Base-by-base conservation (phyloP, 2,113 vertebrate species). In the Tetrao urogallus region DNA sequence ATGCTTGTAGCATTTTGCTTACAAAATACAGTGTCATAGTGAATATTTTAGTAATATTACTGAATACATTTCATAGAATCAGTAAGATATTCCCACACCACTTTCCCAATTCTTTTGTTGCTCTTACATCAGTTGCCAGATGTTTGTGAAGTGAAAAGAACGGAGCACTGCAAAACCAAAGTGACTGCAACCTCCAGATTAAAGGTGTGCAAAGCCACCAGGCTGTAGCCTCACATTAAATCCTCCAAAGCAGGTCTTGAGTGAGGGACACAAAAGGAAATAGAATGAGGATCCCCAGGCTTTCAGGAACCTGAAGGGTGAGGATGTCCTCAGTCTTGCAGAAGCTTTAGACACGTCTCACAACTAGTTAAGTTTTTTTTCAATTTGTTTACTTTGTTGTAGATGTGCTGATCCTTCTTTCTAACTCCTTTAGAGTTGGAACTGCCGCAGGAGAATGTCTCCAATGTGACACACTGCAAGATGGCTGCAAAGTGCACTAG, bases 261-360 rank as follows among this genome's bases (percentile, higher is more conserved):
- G 65, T 50, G 16, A 27, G 27, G 32, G 17, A 30, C 34, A 11
- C 14, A 36, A n/a, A 82, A 60, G 28, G 45, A 22, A 50, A 52
- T 19, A 75, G 57, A 85, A 64, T 8, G 16, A 50, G 5, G 10
- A 34, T 63, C 69, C 40, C 32, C 18, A 34, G 1, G 50, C 2
- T 40, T 40, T 58, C 52, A 47, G 52, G 54, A 80, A 45, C 74
- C 14, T 52, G 64, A 65, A 47, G 30, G 5, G 10, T 52, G 52
- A 56, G n/a, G 20, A 36, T 42, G 65, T 19, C 17, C 14, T 40
- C 22, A 71, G 75, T 8, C 50, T 71, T 80, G 42, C 64, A 60
- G 38, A 70, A 75, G 30, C 25, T 71, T 22, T 54, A 61, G 50
- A 28, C 8, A 7, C 4, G 1, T 69, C 19, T 60, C 0, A 0